Base-by-base conservation (phyloP, 30 jellyfish, hydroid and myxozoan species). In the Cassiopea andromeda region DNA sequence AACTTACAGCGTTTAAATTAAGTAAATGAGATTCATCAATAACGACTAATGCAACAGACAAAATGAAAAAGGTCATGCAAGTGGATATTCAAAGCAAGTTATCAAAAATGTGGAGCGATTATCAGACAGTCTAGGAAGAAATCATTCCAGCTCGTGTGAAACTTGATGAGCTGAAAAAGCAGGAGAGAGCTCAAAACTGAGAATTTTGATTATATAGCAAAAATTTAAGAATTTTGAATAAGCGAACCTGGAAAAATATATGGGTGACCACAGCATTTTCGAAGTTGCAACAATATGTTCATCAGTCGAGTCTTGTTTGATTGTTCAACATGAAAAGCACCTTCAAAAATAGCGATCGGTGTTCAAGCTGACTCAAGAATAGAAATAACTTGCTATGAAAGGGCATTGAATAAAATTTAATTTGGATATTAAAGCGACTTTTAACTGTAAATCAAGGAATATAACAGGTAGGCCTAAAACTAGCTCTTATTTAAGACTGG, bases 221-320 rank as follows among this genome's bases (percentile, higher is more conserved):
- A 9, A 50, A 50, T 50, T 9, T 2, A 2, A 50, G 8, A 50
- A 9, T 9, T 50, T 2, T 50, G 64, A 2, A 50, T 2, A 9
- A 50, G 64, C 64, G 9, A 50, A 96, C 99, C 99, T 68, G 99
- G 95, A 85, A 96, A 96, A 16, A 96, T 91, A 60, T 96, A 96
- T 1, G 99, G 99, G 78, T 95, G 99, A 71, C 80, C 81, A 87
- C 99, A 95, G 71, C 98, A 92, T 80, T 96, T 96, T 64, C 99
- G 83, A 80, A 96, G 83, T 64, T 96, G 98, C 97, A 96, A 82
- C 44, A 96, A 78, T 84, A 96, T 86, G 85, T 96, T 96, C 92
- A 96, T 81, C 18, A 96, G 94, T 17, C 97, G 82, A 14, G 98
- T 91, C 60, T 71, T 96, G 10, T 78, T 83, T 27, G 96, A 96